Evolutionary conservation across 2,797 vertebrate species (phyloP).

Genomic region (Orestias chungarensis): DNA sequence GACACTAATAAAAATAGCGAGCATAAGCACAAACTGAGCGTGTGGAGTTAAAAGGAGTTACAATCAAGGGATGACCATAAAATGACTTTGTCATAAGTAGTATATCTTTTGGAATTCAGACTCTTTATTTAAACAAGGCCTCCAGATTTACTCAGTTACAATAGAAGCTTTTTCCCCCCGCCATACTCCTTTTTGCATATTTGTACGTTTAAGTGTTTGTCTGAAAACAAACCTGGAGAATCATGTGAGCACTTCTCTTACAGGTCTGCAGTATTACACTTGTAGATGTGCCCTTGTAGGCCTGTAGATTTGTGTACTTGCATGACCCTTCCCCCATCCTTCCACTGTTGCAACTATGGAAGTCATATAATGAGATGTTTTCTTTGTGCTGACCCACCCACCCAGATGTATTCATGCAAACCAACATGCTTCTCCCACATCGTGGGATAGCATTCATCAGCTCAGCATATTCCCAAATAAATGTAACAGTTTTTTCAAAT

Average conservation of each 20-base stretch:
- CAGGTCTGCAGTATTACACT: neutral
- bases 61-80: neutral
- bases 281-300: neutral
- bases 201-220: neutral
- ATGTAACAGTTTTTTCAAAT: no score
- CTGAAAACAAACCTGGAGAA: neutral
- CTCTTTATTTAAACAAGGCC: no score
- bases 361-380: conserved; percentile 67
- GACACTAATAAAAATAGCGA: neutral
- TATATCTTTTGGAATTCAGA: neutral
- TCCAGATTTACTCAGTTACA: no score
- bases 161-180: no score
- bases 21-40: neutral
- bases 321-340: conserved; percentile 11
- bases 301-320: conserved; percentile 1
- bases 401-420: conserved; percentile 30
- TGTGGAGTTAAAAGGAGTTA: neutral
- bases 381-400: conserved; percentile 54
- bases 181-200: no score
- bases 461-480: neutral
- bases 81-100: neutral
- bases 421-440: conserved; percentile 2
- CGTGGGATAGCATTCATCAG: neutral
- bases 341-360: conserved; percentile 34
- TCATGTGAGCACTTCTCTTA: neutral